Conservation (phyloP, 2,113 vertebrate species). For the Puma concolor region DNA sequence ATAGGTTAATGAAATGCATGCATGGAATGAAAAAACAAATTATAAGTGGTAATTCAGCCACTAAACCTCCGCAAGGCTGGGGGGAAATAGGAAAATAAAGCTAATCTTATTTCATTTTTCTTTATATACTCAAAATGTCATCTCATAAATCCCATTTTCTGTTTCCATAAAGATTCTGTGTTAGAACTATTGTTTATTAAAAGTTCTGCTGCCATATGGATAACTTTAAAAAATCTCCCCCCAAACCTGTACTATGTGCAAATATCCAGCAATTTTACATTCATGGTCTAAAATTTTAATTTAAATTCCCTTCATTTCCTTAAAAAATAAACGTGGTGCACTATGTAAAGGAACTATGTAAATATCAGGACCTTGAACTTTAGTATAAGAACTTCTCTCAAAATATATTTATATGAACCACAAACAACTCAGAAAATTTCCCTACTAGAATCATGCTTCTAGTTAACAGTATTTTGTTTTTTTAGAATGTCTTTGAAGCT, state of each 20-base stretch:
- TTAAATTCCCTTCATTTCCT: slow-evolving; percentile 79
- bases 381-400: slow-evolving; percentile 69
- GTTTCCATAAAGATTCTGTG: slow-evolving; percentile 80
- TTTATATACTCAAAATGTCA: slow-evolving; percentile 84
- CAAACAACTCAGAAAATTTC: slow-evolving; percentile 68
- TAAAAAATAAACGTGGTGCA: slow-evolving; percentile 68
- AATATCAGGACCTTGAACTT: slow-evolving; percentile 83
- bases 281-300: slow-evolving; percentile 80
- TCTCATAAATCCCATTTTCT: slow-evolving; percentile 80
- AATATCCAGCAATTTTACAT: slow-evolving; percentile 77
- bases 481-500: slow-evolving; percentile 44
- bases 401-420: slow-evolving; percentile 72
- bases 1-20: slow-evolving; percentile 76
- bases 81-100: slow-evolving; percentile 73
- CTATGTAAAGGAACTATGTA: slow-evolving; percentile 77
- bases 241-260: slow-evolving; percentile 63
- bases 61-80: slow-evolving; percentile 62
- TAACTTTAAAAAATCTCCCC: slow-evolving; percentile 69
- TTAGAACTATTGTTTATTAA: slow-evolving; percentile 86
- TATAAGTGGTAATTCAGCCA: slow-evolving; percentile 72
- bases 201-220: slow-evolving; percentile 77
- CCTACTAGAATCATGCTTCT: not conserved
- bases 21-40: slow-evolving; percentile 74
- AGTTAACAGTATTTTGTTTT: not conserved
- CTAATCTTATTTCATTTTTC: slow-evolving; percentile 79